Conservation (phyloP, 2,797 vertebrate species). For the Eurystomus glaucurus region DNA sequence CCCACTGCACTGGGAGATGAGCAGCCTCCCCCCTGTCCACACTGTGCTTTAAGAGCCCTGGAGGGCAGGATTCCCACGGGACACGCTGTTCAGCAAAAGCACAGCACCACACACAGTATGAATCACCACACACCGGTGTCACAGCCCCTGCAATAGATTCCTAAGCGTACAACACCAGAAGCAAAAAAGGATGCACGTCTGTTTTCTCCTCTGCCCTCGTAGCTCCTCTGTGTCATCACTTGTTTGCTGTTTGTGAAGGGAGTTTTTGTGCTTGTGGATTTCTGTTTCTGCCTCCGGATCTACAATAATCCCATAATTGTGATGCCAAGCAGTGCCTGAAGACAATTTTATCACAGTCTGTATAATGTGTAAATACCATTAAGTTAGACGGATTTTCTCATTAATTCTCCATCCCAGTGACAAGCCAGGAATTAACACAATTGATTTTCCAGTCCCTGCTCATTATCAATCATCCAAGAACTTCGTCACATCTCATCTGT, state of each 20-base stretch:
- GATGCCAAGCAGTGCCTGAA: conserved; percentile 67
- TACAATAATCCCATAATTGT: conserved; percentile 54
- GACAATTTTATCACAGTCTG: conserved; percentile 82
- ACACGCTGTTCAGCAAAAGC: not conserved
- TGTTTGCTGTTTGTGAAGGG: not conserved
- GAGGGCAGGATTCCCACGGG: not conserved
- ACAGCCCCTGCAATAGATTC: not conserved
- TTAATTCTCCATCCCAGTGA: conserved; percentile 83
- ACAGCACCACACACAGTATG: not conserved
- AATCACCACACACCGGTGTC: not conserved
- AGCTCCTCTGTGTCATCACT: not conserved
- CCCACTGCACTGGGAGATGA: not conserved
- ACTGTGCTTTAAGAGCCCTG: not conserved
- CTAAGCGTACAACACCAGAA: not conserved
- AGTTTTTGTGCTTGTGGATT: conserved; percentile 47
- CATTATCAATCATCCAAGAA: conserved; percentile 85
- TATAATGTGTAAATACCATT: conserved; percentile 85
- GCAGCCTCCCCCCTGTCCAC: not conserved
- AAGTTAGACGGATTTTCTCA: conserved; percentile 84
- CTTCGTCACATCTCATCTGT: conserved; percentile 81
- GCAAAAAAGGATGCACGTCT: not conserved
- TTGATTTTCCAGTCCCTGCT: conserved; percentile 83
- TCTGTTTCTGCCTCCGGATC: conserved; percentile 12
- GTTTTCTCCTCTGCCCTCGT: not conserved
- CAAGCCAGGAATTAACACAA: conserved; percentile 86